Evolutionary conservation across 1,140 invertebrate species (phyloP).

Genomic region (Leptinotarsa defecta): DNA sequence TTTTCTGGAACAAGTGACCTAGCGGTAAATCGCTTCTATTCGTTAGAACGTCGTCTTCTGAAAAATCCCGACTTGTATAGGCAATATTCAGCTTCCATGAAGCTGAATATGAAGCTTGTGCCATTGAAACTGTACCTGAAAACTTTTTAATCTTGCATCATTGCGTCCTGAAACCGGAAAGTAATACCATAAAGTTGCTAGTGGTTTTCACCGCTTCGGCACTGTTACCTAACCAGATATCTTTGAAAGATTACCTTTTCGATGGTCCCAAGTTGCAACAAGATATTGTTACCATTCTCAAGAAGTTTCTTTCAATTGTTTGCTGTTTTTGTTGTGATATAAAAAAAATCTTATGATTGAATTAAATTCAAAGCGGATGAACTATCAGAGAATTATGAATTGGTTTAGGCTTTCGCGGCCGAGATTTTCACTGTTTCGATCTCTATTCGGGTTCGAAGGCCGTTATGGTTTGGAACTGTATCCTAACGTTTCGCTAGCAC

Average conservation of each 20-base stretch:
- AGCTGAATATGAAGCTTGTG: too few species aligned
- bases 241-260: slow-evolving; percentile 43
- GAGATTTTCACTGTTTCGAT: too few species aligned
- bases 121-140: background rate
- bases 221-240: slow-evolving; percentile 38
- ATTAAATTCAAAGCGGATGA: too few species aligned
- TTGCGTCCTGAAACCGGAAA: slow-evolving; percentile 37
- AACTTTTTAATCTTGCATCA: slow-evolving; percentile 52
- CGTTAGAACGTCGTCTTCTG: slow-evolving; percentile 45
- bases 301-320: background rate
- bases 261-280: slow-evolving; percentile 43
- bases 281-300: slow-evolving; percentile 41
- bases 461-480: too few species aligned
- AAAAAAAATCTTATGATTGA: too few species aligned
- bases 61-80: slow-evolving; percentile 40
- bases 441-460: too few species aligned
- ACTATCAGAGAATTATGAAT: too few species aligned
- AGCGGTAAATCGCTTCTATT: slow-evolving; percentile 48
- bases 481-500: too few species aligned
- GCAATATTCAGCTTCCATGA: slow-evolving; percentile 48
- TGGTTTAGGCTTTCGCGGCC: too few species aligned
- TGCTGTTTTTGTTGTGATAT: too few species aligned
- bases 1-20: slow-evolving; percentile 46
- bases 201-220: slow-evolving; percentile 38
- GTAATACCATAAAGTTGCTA: slow-evolving; percentile 45